Conservation (phyloP, 2,888 invertebrate genomes). For the Cantharis lateralis region DNA sequence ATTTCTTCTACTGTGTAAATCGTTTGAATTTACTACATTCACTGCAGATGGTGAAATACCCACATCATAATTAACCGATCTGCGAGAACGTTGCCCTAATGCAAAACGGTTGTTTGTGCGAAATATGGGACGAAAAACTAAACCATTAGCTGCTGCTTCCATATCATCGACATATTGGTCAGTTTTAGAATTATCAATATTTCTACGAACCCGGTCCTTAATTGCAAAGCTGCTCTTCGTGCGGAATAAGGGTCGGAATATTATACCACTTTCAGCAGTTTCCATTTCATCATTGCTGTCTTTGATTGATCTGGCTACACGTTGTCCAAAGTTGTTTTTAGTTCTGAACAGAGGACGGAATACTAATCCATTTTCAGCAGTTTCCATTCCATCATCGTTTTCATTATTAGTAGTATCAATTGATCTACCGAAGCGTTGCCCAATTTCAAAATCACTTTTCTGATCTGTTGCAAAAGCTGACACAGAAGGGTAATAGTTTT, state of each 20-base stretch:
- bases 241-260: constrained; percentile 22
- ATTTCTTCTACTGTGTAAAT: not conserved
- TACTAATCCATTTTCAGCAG: constrained; percentile 19
- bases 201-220: not conserved
- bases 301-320: not conserved
- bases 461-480: not conserved
- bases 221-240: not conserved
- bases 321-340: not conserved
- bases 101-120: constrained; percentile 3
- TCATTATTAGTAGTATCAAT: not conserved
- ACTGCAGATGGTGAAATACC: not conserved
- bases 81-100: not conserved
- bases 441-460: not conserved
- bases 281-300: constrained; percentile 8
- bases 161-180: constrained; percentile 9
- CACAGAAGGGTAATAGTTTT: not conserved
- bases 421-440: not conserved
- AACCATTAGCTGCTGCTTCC: constrained; percentile 17
- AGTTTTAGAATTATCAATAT: not conserved
- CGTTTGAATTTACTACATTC: not conserved
- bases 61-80: not conserved
- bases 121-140: constrained; percentile 29
- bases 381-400: constrained; percentile 7
- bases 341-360: constrained; percentile 19
- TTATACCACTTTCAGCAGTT: constrained; percentile 18